phyloP scores from a whole-genome alignment of 2,113 vertebrate genomes.

The Prunella fulvescens region DNA sequence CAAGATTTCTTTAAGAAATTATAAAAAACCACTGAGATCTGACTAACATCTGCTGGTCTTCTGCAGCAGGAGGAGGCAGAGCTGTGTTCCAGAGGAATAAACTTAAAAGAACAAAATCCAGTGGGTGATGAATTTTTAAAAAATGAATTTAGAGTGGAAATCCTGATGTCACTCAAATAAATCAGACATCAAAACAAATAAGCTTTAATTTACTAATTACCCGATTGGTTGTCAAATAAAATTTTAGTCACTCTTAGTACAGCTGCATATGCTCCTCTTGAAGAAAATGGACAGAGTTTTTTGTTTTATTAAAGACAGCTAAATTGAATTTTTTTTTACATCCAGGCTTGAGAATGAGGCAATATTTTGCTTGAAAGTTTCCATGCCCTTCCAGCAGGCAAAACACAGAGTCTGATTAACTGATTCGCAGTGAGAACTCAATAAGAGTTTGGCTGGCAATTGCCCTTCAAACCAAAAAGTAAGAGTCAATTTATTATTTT shows the following conservation, averaged over 20 bases:
- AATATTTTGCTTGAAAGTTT: constrained; percentile 43
- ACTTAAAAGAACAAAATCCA: constrained; percentile 1
- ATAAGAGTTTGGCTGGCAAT: neutral
- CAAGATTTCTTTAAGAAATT: constrained; percentile 18
- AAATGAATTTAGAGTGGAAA: neutral
- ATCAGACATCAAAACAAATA: constrained; percentile 35
- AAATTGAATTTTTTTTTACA: constrained; percentile 48
- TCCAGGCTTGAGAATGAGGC: constrained; percentile 1
- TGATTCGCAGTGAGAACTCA: neutral
- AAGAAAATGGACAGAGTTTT: constrained; percentile 54
- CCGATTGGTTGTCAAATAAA: constrained; percentile 36
- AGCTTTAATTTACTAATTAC: constrained; percentile 48
- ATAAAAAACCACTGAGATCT: neutral
- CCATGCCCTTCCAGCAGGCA: constrained; percentile 4
- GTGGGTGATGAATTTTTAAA: neutral
- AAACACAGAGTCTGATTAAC: neutral
- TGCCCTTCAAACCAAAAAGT: neutral
- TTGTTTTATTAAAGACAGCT: constrained; percentile 58
- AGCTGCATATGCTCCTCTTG: constrained; percentile 57
- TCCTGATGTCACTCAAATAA: constrained; percentile 32
- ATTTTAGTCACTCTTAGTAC: constrained; percentile 55
- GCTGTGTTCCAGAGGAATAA: neutral
- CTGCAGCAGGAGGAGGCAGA: constrained; percentile 18
- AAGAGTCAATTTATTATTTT: neutral
- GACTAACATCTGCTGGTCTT: constrained; percentile 40